Percentiles rank a stretch among this genome's conserved stretches.
Conservation (phyloP, 1,140 invertebrate genomes). For the Dendrolimus kikuchii region DNA sequence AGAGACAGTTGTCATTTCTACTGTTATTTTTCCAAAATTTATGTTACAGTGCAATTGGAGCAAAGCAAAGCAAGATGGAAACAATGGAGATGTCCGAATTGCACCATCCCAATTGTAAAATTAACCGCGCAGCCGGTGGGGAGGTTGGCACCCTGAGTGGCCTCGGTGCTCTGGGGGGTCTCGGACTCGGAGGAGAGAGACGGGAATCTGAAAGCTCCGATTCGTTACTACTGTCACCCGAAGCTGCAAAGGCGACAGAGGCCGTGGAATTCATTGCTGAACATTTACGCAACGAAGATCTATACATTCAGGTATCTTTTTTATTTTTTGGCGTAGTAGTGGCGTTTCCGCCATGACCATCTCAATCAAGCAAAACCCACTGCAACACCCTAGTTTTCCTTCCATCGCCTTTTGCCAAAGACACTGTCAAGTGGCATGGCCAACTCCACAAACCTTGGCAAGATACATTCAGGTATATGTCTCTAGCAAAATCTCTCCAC, state of each 20-base stretch:
- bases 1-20: no score
- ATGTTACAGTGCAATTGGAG: conserved; percentile 69
- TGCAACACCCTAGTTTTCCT: no score
- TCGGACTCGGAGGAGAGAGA: conserved; percentile 75
- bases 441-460: no score
- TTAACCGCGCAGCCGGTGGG: conserved; percentile 87
- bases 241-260: conserved; percentile 95
- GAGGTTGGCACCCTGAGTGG: conserved; percentile 75
- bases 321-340: background rate
- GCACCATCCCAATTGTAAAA: conserved; percentile 96
- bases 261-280: conserved; percentile 98
- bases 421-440: no score
- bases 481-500: no score
- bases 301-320: conserved; percentile 91
- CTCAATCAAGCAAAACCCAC: no score
- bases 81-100: conserved; percentile 95
- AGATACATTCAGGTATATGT: no score
- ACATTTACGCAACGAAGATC: conserved; percentile 96
- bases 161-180: conserved; percentile 65
- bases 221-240: conserved; percentile 89
- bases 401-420: no score
- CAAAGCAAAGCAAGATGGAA: conserved; percentile 87
- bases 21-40: conserved; percentile 12
- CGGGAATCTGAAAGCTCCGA: conserved; percentile 93
- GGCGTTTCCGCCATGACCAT: no score